phyloP scores from a whole-genome alignment of 2,888 invertebrate genomes.

The Timandra comae region DNA sequence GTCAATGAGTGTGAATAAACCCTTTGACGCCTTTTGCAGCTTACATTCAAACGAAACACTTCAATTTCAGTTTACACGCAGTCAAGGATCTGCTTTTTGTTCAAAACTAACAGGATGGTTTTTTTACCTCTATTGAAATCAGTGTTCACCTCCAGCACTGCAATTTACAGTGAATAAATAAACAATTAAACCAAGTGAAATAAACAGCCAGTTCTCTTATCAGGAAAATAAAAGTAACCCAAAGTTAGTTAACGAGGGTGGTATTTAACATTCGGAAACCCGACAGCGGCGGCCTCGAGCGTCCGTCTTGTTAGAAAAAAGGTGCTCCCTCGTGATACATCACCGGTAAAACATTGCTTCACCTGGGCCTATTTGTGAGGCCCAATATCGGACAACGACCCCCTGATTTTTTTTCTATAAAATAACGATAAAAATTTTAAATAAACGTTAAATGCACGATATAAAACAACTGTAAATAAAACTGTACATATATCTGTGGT shows the following conservation, averaged over 20 bases:
- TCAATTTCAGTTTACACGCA: conserved; percentile 57
- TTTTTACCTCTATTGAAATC: background rate
- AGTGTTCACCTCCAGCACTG: background rate
- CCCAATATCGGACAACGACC: conserved; percentile 7
- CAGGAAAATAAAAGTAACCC: conserved; percentile 18
- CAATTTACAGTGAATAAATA: background rate
- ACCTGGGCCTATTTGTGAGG: conserved; percentile 8
- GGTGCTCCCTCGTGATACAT: conserved; percentile 40
- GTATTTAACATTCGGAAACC: conserved; percentile 52
- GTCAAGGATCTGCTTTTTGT: conserved; percentile 8
- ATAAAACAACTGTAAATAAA: too few species aligned
- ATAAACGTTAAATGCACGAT: too few species aligned
- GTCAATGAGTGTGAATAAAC: conserved; percentile 62
- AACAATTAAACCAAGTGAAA: background rate
- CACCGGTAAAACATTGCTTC: conserved; percentile 42
- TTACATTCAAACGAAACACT: conserved; percentile 52
- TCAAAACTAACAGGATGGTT: background rate
- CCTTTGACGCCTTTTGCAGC: conserved; percentile 67
- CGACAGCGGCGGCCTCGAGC: conserved; percentile 29
- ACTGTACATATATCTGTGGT: too few species aligned
- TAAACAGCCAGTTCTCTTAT: conserved; percentile 9
- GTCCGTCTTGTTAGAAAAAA: conserved; percentile 49
- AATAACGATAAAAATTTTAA: too few species aligned
- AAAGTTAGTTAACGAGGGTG: conserved; percentile 38
- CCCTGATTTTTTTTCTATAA: background rate